Evolutionary conservation across 2,888 invertebrate genomes (phyloP).

Genomic region (Conchocele bisecta): DNA sequence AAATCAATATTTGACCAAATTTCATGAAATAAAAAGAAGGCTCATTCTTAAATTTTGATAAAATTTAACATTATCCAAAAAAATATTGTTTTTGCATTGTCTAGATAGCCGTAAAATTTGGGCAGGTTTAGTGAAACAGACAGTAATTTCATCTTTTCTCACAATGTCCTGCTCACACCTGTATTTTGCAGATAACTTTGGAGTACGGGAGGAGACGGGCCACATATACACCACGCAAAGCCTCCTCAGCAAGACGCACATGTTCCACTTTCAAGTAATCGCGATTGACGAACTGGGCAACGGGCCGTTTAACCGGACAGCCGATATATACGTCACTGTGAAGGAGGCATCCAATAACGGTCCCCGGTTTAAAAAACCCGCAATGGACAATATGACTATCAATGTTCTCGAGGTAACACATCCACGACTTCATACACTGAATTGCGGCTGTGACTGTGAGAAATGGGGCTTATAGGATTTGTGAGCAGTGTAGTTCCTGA

Average conservation of each 20-base stretch:
- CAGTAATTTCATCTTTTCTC: too few relatives aligned
- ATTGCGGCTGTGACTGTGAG: too few relatives aligned
- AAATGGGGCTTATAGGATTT: too few relatives aligned
- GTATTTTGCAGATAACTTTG: conserved; percentile 87
- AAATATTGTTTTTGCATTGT: too few relatives aligned
- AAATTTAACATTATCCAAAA: too few relatives aligned
- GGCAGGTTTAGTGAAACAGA: too few relatives aligned
- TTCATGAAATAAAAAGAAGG: too few relatives aligned
- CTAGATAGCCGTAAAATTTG: too few relatives aligned
- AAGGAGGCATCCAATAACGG: conserved; percentile 85
- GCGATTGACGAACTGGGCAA: conserved; percentile 49
- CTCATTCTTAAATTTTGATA: too few relatives aligned
- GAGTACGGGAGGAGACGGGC: conserved; percentile 90
- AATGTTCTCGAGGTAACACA: conserved; percentile 91
- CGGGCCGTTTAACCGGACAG: conserved; percentile 75
- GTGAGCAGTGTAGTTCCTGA: too few relatives aligned
- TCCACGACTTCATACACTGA: too few relatives aligned
- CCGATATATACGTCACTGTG: conserved; percentile 87
- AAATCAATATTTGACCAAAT: too few relatives aligned
- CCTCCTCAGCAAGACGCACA: conserved; percentile 86
- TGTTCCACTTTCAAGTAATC: conserved; percentile 84
- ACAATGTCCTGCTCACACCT: neutral
- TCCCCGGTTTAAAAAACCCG: conserved; percentile 91
- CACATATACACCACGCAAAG: conserved; percentile 91
- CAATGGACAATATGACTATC: conserved; percentile 89